Evolutionary conservation across 1,140 invertebrate species (phyloP).

Genomic region (Augochlora pura): DNA sequence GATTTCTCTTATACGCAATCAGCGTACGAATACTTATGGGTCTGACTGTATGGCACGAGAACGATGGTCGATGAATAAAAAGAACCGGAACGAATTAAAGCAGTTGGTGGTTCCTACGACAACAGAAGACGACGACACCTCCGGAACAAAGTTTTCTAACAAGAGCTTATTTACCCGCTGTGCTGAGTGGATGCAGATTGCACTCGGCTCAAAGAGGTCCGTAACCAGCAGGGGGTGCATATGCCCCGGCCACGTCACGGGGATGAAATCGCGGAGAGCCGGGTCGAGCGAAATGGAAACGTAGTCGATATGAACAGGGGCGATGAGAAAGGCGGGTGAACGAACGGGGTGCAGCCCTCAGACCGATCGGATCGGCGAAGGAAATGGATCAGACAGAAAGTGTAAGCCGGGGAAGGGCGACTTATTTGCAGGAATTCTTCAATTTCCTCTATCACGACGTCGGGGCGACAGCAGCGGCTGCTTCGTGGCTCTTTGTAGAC

Average conservation of each 20-base stretch:
- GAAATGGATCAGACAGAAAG: conserved; percentile 32
- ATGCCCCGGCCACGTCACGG: background rate
- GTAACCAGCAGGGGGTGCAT: background rate
- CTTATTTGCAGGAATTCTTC: conserved; percentile 29
- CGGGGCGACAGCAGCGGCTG: background rate
- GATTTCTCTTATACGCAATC: too few relatives aligned
- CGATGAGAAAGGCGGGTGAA: background rate
- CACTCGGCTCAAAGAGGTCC: background rate
- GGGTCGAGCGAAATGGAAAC: conserved; percentile 18
- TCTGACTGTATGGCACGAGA: too few relatives aligned
- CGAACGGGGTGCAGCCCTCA: background rate
- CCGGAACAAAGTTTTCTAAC: too few relatives aligned
- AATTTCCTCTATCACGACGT: background rate
- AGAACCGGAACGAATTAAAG: too few relatives aligned
- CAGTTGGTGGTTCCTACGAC: too few relatives aligned
- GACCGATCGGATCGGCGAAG: background rate
- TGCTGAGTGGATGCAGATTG: too few relatives aligned
- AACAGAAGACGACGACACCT: too few relatives aligned
- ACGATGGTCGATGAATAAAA: too few relatives aligned
- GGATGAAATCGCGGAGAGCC: background rate
- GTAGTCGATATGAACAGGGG: background rate
- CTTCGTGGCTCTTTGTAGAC: background rate
- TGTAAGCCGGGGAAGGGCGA: conserved; percentile 12
- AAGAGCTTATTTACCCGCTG: too few relatives aligned
- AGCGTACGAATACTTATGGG: too few relatives aligned